These are phyloP conservation scores for Rhinogobio ventralis DNA, from an alignment of 2,797 vertebrate genomes.

Conservation along the genomic window DNA sequence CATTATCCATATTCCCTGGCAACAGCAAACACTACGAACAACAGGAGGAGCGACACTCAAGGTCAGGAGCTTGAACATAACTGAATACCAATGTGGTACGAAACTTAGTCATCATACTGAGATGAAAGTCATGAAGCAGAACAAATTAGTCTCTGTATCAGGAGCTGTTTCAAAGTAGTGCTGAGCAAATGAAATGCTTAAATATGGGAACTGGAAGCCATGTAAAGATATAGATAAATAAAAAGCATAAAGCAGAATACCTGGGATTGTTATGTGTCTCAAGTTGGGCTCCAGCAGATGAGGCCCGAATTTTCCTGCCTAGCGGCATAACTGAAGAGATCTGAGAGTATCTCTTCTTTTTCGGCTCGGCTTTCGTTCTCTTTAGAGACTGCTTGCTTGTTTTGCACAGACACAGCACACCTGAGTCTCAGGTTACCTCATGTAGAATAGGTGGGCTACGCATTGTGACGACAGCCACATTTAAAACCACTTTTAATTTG, in stretches of 20 bases:
- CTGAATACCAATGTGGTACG: conserved; percentile 12
- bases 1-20: conserved; percentile 69
- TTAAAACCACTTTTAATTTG: neutral
- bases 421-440: conserved; percentile 70
- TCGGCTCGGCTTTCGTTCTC: neutral
- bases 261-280: conserved; percentile 74
- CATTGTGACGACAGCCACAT: conserved; percentile 64
- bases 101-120: conserved; percentile 18
- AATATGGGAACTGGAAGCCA: neutral
- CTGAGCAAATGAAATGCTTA: conserved; percentile 3
- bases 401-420: conserved; percentile 51
- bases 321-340: conserved; percentile 63
- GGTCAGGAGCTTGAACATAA: conserved; percentile 25
- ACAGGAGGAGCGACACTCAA: conserved; percentile 31
- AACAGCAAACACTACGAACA: conserved; percentile 73
- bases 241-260: conserved; percentile 67
- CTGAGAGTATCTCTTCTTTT: conserved; percentile 14
- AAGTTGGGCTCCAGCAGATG: conserved; percentile 79
- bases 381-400: conserved; percentile 29
- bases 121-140: conserved; percentile 19
- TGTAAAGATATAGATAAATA: neutral
- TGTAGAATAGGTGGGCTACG: conserved; percentile 60
- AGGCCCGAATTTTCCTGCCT: conserved; percentile 70
- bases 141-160: conserved; percentile 19
- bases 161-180: neutral